Percentiles rank a stretch among this genome's conserved stretches.
These are phyloP conservation scores for Mycetomoellerius zeteki DNA, from an alignment of 1,140 invertebrate genomes.

Conservation along the genomic window DNA sequence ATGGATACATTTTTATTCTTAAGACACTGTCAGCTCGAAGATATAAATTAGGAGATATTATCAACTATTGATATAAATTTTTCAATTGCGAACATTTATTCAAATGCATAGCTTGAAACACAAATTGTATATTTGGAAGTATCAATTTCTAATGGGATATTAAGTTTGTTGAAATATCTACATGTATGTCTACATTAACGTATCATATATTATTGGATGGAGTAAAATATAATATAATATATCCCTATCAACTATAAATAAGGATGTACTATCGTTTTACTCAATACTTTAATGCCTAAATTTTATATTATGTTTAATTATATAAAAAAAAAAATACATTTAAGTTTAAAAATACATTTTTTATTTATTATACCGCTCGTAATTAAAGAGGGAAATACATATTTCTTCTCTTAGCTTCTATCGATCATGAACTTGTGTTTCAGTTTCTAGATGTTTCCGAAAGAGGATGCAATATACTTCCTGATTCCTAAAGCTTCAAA, in stretches of 20 bases:
- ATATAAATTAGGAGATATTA: background rate
- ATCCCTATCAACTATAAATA: background rate
- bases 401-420: background rate
- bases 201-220: too few relatives aligned
- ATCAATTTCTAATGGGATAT: background rate
- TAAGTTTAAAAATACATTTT: background rate
- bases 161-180: background rate
- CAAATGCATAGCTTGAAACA: too few relatives aligned
- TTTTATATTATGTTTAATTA: background rate
- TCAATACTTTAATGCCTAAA: background rate
- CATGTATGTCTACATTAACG: too few relatives aligned
- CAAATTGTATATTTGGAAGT: too few relatives aligned
- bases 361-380: background rate
- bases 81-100: background rate
- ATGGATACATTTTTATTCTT: too few relatives aligned
- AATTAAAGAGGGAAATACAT: background rate
- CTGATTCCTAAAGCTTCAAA: slow-evolving; percentile 19
- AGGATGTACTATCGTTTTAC: background rate
- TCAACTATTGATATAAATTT: background rate
- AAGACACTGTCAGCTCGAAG: too few relatives aligned
- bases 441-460: background rate
- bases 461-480: slow-evolving; percentile 25
- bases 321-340: background rate
- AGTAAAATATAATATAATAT: background rate
- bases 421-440: background rate